Evolutionary conservation across 1,140 invertebrate species (phyloP).

Genomic region (Oppia nitens): DNA sequence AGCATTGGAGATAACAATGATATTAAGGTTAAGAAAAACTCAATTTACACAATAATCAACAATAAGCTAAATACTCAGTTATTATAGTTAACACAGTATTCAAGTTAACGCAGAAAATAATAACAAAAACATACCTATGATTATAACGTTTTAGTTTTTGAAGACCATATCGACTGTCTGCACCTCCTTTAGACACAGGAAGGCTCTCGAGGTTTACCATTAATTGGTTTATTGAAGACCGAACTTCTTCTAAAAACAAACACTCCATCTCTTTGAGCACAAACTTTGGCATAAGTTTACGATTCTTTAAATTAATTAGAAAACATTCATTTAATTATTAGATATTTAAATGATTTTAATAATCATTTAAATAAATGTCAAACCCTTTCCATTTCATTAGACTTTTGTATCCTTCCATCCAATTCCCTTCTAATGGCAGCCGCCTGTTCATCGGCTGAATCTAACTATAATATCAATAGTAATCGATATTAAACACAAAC

Average conservation of each 20-base stretch:
- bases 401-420: conserved; percentile 87
- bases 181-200: conserved; percentile 90
- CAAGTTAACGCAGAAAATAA: too few relatives aligned
- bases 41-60: neutral
- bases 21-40: neutral
- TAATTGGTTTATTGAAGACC: conserved; percentile 88
- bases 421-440: conserved; percentile 95
- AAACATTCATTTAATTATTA: too few relatives aligned
- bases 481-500: neutral
- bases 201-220: conserved; percentile 98
- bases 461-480: conserved; percentile 45
- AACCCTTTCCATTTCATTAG: conserved; percentile 92
- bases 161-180: conserved; percentile 91
- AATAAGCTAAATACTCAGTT: too few relatives aligned
- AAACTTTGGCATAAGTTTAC: conserved; percentile 95
- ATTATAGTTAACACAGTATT: too few relatives aligned
- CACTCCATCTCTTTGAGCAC: conserved; percentile 99
- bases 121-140: too few relatives aligned
- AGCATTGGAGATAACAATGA: conserved; percentile 12
- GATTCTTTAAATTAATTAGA: conserved; percentile 46
- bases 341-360: conserved; percentile 2
- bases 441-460: conserved; percentile 98
- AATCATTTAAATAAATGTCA: conserved; percentile 17
- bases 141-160: conserved; percentile 90
- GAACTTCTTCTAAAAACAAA: conserved; percentile 93